Conservation (phyloP, 30 jellyfish, hydroid and myxozoan genomes). For the Aurelia aurita complex sp. Pacific region DNA sequence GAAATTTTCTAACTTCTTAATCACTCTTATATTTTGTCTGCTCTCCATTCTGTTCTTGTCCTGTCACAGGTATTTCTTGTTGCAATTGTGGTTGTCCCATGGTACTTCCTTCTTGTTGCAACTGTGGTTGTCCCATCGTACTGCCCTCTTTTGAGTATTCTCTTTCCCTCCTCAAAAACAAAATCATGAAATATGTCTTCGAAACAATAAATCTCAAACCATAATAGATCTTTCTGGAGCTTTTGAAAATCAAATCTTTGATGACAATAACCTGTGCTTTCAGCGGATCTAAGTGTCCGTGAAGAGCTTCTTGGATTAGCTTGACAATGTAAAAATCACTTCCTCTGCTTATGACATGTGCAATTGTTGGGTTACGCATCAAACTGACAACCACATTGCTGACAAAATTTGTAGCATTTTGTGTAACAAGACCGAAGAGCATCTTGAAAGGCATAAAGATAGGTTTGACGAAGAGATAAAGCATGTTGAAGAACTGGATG, state of each 20-base stretch:
- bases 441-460: conserved; percentile 56
- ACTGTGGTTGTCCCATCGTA: neutral
- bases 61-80: no score
- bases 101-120: neutral
- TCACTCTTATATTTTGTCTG: no score
- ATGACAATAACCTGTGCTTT: conserved; percentile 90
- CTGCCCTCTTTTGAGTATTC: conserved; percentile 77
- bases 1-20: no score
- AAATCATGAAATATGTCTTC: conserved; percentile 64
- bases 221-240: conserved; percentile 64
- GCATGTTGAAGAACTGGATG: conserved; percentile 52
- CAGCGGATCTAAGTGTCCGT: conserved; percentile 93
- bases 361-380: conserved; percentile 53
- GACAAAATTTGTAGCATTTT: conserved; percentile 11
- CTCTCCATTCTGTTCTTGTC: no score
- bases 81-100: no score
- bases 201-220: conserved; percentile 77
- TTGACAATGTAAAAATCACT: conserved; percentile 60
- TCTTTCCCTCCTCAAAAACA: conserved; percentile 90
- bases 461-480: conserved; percentile 74
- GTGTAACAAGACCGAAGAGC: conserved; percentile 20
- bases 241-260: conserved; percentile 67
- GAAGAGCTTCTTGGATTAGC: conserved; percentile 70
- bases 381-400: neutral
- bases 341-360: conserved; percentile 41